Conservation (phyloP, 2,113 vertebrate species). For the Mirounga angustirostris region DNA sequence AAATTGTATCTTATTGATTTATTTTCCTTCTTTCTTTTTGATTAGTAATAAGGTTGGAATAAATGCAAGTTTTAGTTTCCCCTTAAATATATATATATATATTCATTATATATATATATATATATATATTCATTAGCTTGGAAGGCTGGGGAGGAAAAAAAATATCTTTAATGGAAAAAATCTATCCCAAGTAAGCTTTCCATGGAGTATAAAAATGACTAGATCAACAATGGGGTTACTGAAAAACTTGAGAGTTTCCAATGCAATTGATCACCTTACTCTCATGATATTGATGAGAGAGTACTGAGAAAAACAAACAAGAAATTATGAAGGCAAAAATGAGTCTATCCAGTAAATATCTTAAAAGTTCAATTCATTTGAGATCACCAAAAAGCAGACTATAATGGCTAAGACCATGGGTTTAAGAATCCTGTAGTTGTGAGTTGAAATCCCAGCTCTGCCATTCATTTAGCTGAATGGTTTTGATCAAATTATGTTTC, state of each 20-base stretch:
- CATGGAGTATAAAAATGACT: background rate
- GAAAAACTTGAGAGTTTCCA: conserved; percentile 16
- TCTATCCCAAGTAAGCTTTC: background rate
- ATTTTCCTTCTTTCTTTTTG: background rate
- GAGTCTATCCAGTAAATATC: background rate
- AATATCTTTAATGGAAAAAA: background rate
- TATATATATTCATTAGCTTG: background rate
- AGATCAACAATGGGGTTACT: background rate
- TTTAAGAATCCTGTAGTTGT: background rate
- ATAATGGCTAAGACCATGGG: background rate
- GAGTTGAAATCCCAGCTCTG: background rate
- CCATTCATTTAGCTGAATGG: background rate
- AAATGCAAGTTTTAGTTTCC: background rate
- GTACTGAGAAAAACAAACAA: background rate
- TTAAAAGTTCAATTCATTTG: background rate
- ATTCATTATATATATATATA: background rate
- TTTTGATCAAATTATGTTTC: background rate
- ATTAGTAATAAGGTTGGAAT: background rate
- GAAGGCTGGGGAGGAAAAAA: rapidly evolving
- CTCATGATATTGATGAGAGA: background rate
- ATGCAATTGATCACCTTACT: background rate
- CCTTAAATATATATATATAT: background rate
- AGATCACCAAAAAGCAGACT: background rate
- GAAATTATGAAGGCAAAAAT: background rate
- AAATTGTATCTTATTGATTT: background rate